These are phyloP conservation scores for Martes martes DNA, from an alignment of 2,113 vertebrate species.

Conservation along the genomic window DNA sequence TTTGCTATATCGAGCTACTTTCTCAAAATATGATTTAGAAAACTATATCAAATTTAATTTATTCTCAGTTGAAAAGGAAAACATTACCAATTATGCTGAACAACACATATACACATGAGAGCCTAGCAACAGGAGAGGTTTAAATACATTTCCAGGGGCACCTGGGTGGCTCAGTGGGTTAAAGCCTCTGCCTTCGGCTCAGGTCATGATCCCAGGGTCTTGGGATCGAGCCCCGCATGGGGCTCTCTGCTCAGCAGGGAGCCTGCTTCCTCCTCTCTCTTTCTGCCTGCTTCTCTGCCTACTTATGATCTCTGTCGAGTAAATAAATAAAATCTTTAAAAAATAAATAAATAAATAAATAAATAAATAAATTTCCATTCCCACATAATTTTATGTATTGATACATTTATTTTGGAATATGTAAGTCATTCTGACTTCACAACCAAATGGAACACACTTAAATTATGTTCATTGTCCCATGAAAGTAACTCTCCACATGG, in stretches of 20 bases:
- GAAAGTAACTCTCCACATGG: not conserved
- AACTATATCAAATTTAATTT: conserved; percentile 50
- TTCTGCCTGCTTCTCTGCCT: no score
- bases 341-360: no score
- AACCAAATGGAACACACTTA: not conserved
- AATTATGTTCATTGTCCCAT: not conserved
- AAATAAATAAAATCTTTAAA: no score
- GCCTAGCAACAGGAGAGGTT: not conserved
- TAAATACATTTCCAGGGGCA: not conserved
- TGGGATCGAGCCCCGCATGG: no score
- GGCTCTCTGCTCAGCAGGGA: no score
- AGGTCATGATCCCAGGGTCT: no score
- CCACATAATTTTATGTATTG: not conserved
- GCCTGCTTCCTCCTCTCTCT: no score
- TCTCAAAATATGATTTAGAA: conserved; percentile 44
- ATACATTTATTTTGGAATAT: not conserved
- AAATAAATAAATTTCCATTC: not conserved
- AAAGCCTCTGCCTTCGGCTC: no score
- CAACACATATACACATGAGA: not conserved
- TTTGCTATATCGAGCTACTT: not conserved
- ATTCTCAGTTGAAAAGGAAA: conserved; percentile 33
- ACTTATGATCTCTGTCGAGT: no score
- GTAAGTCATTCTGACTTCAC: not conserved
- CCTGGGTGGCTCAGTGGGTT: no score
- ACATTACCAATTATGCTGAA: not conserved